Evolutionary conservation across 2,113 vertebrate species (phyloP).

Genomic region (Dolichotis patagonum): DNA sequence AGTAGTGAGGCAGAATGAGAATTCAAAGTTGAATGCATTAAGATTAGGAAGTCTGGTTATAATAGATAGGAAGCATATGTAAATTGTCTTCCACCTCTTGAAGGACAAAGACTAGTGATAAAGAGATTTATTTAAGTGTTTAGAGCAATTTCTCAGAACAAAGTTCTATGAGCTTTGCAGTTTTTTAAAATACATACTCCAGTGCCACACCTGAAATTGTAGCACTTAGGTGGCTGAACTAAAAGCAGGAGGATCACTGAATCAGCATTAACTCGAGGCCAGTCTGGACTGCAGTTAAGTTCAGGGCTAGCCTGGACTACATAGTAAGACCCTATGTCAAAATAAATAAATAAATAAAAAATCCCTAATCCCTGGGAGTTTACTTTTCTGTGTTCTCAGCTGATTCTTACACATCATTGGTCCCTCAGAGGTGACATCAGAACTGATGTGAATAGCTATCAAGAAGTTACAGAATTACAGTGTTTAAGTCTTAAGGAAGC

Average conservation of each 20-base stretch:
- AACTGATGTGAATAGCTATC: neutral
- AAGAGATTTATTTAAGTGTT: slow-evolving; percentile 19
- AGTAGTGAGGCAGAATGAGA: neutral
- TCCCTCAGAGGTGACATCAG: neutral
- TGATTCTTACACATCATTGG: neutral
- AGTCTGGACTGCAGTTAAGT: neutral
- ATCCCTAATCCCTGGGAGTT: neutral
- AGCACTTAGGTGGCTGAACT: neutral
- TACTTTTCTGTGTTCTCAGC: neutral
- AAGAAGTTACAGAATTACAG: neutral
- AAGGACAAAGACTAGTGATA: neutral
- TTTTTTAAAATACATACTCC: neutral
- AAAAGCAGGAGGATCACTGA: neutral
- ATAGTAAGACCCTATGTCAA: neutral
- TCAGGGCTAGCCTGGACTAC: neutral
- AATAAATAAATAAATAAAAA: neutral
- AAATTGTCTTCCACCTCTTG: neutral
- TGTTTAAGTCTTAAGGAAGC: neutral
- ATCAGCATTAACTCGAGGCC: neutral
- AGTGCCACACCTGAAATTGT: neutral
- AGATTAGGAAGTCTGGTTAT: neutral
- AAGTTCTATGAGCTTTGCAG: neutral
- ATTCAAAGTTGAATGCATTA: neutral
- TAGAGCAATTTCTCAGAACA: slow-evolving; percentile 19
- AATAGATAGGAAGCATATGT: neutral